A percentile compares a stretch with the other conserved stretches of the same genome.
Evolutionary conservation across 2,113 vertebrate genomes (phyloP).

Genomic region (Furnarius figulus): DNA sequence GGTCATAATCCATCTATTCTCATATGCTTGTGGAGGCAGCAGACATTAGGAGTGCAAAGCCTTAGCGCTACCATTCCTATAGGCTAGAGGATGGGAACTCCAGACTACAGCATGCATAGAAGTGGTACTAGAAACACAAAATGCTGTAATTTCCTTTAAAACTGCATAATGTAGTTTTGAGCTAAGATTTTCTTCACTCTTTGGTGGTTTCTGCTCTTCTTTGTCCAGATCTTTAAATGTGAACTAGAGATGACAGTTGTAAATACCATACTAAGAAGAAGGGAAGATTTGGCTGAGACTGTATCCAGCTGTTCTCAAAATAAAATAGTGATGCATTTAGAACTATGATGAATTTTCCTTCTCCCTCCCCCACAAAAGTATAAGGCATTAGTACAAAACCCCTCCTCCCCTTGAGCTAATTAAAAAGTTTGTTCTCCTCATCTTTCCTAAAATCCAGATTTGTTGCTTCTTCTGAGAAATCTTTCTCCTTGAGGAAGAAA

Average conservation of each 20-base stretch:
- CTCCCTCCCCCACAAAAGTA: not conserved
- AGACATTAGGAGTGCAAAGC: not conserved
- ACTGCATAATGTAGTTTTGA: not conserved
- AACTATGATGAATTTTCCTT: not conserved
- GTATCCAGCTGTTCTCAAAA: constrained; percentile 34
- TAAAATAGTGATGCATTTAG: constrained; percentile 19
- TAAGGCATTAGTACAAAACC: not conserved
- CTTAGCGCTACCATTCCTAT: not conserved
- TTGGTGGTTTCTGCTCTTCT: not conserved
- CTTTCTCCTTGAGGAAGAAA: not conserved
- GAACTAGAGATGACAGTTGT: not conserved
- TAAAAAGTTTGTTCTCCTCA: not conserved
- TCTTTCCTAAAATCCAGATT: not conserved
- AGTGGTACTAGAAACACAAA: not conserved
- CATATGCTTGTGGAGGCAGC: not conserved
- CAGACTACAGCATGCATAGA: not conserved
- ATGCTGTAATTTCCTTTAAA: not conserved
- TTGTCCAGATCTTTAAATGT: not conserved
- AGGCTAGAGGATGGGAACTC: not conserved
- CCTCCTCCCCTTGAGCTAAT: not conserved
- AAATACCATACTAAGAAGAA: not conserved
- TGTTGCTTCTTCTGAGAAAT: not conserved
- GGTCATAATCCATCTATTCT: constrained; percentile 8
- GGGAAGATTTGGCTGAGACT: not conserved
- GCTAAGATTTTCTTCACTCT: not conserved